Conservation (phyloP, 2,797 vertebrate species). For the Anabas testudineus region DNA sequence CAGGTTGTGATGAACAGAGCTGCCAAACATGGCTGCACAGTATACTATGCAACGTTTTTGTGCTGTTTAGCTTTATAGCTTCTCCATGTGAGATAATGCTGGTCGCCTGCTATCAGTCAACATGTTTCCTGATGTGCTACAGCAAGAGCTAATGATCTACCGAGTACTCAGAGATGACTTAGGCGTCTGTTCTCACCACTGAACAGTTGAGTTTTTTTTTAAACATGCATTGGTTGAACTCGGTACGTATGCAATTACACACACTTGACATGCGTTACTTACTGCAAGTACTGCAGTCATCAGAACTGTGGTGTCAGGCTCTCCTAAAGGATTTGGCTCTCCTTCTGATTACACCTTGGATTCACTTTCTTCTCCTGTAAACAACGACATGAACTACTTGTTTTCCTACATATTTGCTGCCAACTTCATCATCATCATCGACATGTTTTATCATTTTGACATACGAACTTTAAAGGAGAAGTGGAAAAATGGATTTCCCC, state of each 20-base stretch:
- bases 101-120: conserved; percentile 17
- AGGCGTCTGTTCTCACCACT: conserved; percentile 6
- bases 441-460: conserved; percentile 29
- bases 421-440: conserved; percentile 9
- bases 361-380: conserved; percentile 2
- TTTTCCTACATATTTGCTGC: conserved; percentile 12
- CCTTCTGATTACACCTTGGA: conserved; percentile 18
- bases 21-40: background rate
- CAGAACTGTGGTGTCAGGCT: conserved; percentile 12
- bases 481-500: conserved; percentile 17
- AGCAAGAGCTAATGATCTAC: conserved; percentile 17
- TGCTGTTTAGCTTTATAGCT: background rate
- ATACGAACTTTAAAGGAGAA: conserved; percentile 52
- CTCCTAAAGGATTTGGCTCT: conserved; percentile 4
- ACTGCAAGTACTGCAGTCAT: background rate
- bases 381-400: conserved; percentile 11
- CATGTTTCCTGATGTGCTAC: conserved; percentile 6
- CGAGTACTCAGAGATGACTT: conserved; percentile 25
- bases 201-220: background rate
- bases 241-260: background rate
- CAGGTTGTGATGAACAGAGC: background rate
- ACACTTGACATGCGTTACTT: too few relatives aligned
- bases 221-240: background rate
- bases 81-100: background rate
- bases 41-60: background rate